A percentile compares a stretch with the other conserved stretches of the same genome.
Evolutionary conservation across 1,140 invertebrate genomes (phyloP).

Genomic region (Dysdera silvatica): DNA sequence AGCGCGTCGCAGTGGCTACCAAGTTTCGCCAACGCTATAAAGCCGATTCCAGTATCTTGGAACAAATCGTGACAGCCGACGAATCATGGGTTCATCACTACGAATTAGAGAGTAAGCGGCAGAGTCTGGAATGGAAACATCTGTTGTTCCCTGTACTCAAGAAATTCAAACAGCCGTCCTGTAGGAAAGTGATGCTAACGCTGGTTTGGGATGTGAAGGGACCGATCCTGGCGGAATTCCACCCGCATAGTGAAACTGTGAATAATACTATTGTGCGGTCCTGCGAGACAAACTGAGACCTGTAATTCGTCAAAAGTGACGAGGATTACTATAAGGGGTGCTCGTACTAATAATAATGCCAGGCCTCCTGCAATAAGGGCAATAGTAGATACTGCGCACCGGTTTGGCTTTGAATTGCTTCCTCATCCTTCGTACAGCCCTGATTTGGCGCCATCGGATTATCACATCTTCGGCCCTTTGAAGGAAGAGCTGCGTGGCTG

Average conservation of each 20-base stretch:
- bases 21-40: too few species aligned
- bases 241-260: background rate
- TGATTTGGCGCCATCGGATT: background rate
- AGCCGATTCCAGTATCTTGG: too few species aligned
- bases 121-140: conserved; percentile 1
- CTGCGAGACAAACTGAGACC: background rate
- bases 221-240: background rate
- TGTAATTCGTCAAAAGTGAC: background rate
- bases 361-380: background rate
- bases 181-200: background rate
- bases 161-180: background rate
- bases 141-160: background rate
- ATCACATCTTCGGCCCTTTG: background rate
- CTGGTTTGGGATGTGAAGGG: background rate
- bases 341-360: background rate
- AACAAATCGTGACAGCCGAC: background rate
- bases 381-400: background rate
- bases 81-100: conserved; percentile 3
- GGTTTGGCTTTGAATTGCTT: background rate
- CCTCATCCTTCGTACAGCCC: background rate
- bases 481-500: background rate
- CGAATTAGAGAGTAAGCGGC: conserved; percentile 3
- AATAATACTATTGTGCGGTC: background rate
- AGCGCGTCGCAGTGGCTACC: too few species aligned
- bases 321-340: background rate